These are phyloP conservation scores for Drosophila willistoni DNA, from an alignment of 1,140 invertebrate species.

Conservation along the genomic window DNA sequence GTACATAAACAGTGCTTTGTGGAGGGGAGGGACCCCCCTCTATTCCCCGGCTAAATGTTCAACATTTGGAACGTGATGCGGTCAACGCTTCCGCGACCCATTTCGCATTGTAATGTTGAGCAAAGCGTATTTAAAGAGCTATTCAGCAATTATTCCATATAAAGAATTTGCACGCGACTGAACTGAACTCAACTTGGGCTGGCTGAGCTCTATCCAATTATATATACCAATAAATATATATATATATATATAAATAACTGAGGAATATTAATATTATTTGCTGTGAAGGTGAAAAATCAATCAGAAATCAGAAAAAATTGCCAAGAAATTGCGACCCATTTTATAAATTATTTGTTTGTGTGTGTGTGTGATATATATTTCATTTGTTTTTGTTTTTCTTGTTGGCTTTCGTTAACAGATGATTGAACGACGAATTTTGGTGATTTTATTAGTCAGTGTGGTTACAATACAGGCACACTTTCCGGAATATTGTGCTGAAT, in stretches of 20 bases:
- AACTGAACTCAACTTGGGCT: constrained; percentile 7
- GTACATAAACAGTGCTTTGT: too few species aligned
- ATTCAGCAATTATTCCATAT: constrained; percentile 68
- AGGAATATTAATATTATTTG: constrained; percentile 20
- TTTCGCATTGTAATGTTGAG: constrained; percentile 62
- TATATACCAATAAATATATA: too few species aligned
- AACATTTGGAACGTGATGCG: constrained; percentile 72
- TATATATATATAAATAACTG: not conserved
- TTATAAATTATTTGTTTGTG: not conserved
- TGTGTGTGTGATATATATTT: too few species aligned
- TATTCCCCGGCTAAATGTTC: constrained; percentile 11
- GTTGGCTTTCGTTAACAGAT: constrained; percentile 35
- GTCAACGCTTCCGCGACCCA: constrained; percentile 75
- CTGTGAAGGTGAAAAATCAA: constrained; percentile 19
- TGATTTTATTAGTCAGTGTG: constrained; percentile 29
- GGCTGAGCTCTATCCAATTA: constrained; percentile 13
- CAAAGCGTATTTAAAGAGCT: constrained; percentile 77
- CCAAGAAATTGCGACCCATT: constrained; percentile 25
- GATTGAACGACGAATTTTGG: constrained; percentile 54
- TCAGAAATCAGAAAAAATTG: constrained; percentile 16
- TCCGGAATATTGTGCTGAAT: constrained; percentile 69
- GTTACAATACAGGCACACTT: constrained; percentile 50
- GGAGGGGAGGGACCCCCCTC: not conserved
- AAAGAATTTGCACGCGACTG: constrained; percentile 76
- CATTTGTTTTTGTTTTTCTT: too few species aligned